Evolutionary conservation across 92 coral and sea anemone genomes (phyloP).

Genomic region (Scolanthus callimorphus): DNA sequence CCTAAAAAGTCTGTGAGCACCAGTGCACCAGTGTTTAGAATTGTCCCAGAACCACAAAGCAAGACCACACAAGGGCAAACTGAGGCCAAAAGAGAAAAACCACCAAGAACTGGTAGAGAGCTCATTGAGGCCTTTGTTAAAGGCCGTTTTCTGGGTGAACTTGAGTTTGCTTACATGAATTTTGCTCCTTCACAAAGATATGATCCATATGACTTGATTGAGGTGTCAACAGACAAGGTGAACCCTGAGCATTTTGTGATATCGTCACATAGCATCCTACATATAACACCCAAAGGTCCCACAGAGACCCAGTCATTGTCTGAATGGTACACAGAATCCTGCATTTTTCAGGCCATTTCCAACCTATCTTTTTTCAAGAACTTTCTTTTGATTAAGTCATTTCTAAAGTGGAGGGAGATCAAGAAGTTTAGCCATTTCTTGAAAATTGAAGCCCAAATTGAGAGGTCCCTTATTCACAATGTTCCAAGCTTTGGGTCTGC

Average conservation of each 20-base stretch:
- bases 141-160: slow-evolving; percentile 75
- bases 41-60: slow-evolving; percentile 10
- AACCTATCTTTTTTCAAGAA: slow-evolving; percentile 83
- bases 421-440: slow-evolving; percentile 75
- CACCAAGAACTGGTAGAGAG: slow-evolving; percentile 78
- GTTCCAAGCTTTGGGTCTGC: slow-evolving; percentile 98
- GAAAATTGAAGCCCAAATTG: slow-evolving; percentile 62
- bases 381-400: slow-evolving; percentile 81
- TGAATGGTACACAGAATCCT: slow-evolving; percentile 93
- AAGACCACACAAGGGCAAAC: slow-evolving; percentile 14
- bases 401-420: slow-evolving; percentile 73
- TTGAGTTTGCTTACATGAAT: slow-evolving; percentile 92
- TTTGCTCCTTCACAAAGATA: slow-evolving; percentile 66
- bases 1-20: slow-evolving; percentile 50
- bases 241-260: slow-evolving; percentile 93
- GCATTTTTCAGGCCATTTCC: slow-evolving; percentile 73
- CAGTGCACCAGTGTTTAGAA: slow-evolving; percentile 35
- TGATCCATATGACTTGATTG: slow-evolving; percentile 90
- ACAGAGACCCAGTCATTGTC: slow-evolving; percentile 81
- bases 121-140: slow-evolving; percentile 82
- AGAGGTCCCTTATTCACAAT: slow-evolving; percentile 63
- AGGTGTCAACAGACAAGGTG: slow-evolving; percentile 73
- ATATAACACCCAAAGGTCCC: slow-evolving; percentile 74
- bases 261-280: slow-evolving; percentile 91
- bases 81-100: slow-evolving; percentile 32